phyloP scores from a whole-genome alignment of 2,888 invertebrate species.

The Chrysolina oricalcia region DNA sequence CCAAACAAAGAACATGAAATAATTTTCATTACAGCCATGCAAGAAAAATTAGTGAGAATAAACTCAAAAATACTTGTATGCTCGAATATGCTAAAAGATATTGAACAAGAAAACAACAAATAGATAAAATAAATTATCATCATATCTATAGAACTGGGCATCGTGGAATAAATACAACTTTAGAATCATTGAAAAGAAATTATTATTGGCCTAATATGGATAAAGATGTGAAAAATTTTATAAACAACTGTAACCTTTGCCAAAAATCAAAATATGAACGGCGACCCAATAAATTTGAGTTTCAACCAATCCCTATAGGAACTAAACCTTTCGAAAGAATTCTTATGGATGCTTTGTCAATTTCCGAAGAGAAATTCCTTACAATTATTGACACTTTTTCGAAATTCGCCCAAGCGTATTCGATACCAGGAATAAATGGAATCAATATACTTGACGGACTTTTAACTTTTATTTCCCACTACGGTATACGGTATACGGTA shows the following conservation, averaged over 20 bases:
- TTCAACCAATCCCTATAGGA: neutral
- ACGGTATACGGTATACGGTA: neutral
- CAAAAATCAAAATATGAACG: neutral
- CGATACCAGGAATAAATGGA: too few relatives aligned
- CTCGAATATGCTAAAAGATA: neutral
- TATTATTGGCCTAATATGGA: neutral
- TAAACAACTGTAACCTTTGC: neutral
- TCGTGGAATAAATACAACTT: neutral
- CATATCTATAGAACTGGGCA: too few relatives aligned
- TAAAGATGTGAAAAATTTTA: neutral
- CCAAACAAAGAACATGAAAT: too few relatives aligned
- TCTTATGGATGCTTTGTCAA: neutral
- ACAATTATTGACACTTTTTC: neutral
- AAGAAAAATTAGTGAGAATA: neutral
- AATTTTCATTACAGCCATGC: neutral
- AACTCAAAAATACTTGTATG: neutral
- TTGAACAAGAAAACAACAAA: neutral
- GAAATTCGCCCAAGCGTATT: too few relatives aligned
- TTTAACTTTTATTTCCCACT: neutral
- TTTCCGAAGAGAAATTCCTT: slow-evolving; percentile 20
- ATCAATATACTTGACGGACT: neutral
- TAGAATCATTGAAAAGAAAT: neutral
- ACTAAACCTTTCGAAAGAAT: too few relatives aligned
- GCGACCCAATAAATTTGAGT: neutral
- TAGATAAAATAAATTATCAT: neutral